Base-by-base conservation (phyloP, 2,113 vertebrate species). In the Pogona vitticeps region DNA sequence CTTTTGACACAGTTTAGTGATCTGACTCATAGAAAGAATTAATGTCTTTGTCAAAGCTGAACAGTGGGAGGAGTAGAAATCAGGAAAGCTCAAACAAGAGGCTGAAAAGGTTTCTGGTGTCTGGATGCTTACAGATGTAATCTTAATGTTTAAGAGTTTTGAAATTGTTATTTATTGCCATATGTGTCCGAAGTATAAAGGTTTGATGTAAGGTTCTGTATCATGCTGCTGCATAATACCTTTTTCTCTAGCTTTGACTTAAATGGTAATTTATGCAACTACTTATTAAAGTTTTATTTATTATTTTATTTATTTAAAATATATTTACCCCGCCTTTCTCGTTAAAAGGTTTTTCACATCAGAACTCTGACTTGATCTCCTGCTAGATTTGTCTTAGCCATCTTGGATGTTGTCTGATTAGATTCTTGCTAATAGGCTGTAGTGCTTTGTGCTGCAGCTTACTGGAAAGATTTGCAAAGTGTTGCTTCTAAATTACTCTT, bases 371-470 rank as follows among this genome's bases (percentile, higher is more conserved):
- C 33, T 82, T 26, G 20, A 73, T 70, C 28, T 83, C 12, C 52
- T 17, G 52, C 40, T 26, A 10, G 23, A 14, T 63, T 40, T 83
- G 14, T 71, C 65, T 73, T 79, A 65, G 65, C 38, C 86, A 2
- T 21, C 46, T 89, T 87, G n/a, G 46, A 84, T 91, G 90, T 38
- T 91, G 79, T 63, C 93, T 89, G 33, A 59, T 90, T 90, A 77
- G 86, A 80, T 94, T 83, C 90, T 52, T 91, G 67, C 68, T 88
- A 91, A 94, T 28, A 80, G 76, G 79, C 28, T 89, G 72, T 80
- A 46, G 38, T 17, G 33, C 20, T 65, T 73, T 26, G 72, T 31
- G 7, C 36, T 42, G 28, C 68, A 86, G 40, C 70, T 71, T 58
- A 86, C 28, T 38, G 42, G 85, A 72, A 81, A 58, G 31, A 28